A percentile compares a stretch with the other conserved stretches of the same genome.
These are phyloP conservation scores for Nasonia longicornis DNA, from an alignment of 1,140 invertebrate genomes.

Conservation along the genomic window DNA sequence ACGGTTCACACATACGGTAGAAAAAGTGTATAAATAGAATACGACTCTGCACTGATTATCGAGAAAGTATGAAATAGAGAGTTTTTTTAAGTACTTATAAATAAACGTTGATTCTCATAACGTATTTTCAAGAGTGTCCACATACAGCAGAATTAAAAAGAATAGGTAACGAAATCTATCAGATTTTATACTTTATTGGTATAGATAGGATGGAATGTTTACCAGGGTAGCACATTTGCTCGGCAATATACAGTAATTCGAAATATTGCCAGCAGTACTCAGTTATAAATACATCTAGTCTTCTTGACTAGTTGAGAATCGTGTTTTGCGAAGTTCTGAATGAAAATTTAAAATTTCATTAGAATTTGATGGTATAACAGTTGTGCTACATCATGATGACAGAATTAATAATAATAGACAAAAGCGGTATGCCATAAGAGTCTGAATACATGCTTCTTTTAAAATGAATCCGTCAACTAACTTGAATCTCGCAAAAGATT, in stretches of 20 bases:
- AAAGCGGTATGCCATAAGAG: background rate
- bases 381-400: background rate
- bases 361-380: background rate
- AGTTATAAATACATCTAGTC: constrained; percentile 16
- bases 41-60: background rate
- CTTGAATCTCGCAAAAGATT: background rate
- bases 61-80: background rate
- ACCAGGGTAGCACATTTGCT: background rate
- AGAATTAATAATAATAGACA: background rate
- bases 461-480: background rate
- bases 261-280: background rate
- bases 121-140: background rate
- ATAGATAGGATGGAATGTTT: background rate
- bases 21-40: background rate
- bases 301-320: background rate
- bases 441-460: background rate
- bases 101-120: background rate
- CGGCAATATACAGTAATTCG: background rate
- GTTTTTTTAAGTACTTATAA: background rate
- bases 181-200: background rate
- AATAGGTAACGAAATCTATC: no score
- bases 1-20: background rate
- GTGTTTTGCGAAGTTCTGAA: no score
- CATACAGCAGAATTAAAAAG: no score
- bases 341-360: background rate